Evolutionary conservation across 2,888 invertebrate species (phyloP), one percentile per base, ranked within the genome.

Genomic region (Leptopilina syphax): DNA sequence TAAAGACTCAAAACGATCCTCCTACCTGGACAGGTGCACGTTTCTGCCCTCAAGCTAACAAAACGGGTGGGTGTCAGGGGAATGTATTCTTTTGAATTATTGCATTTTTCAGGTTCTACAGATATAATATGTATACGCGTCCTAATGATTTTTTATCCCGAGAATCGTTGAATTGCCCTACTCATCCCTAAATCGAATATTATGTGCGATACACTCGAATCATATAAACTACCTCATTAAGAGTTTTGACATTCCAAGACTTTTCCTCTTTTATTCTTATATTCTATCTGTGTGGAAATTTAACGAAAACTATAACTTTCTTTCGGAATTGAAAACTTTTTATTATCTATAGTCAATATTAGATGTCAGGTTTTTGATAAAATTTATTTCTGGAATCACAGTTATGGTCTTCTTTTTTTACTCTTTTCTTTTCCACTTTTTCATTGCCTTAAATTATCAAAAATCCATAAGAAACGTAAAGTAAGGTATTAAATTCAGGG

Each of bases 1-100:
- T 50, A 50, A 91, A 91, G 85, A 85, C 78, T 85, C 80, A 82
- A 84, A 83, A 83, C 83, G 84, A 85, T 87, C 87, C 86, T 84
- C 88, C 88, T 91, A 91, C 89, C 90, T 91, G 90, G 89, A 91
- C 91, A 91, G 91, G 91, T 91, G 91, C 90, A 85, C 86, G 83
- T 85, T 85, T 86, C 84, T 88, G 86, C 87, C 88, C 88, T 86
- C 84, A 78, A 87, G 87, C 87, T 81, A 79, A 44, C 44, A 12
- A 65, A 81, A 78, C 80, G 83, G 84, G 78, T 84, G 86, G 84
- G 86, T 89, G 89, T 90, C 90, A 88, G 89, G 84, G 89, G 84
- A 88, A 85, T 87, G 87, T 88, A 88, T 88, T 86, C 83, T 84
- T 44, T 85, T 87, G 90, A 90, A 86, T 90, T 90, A 90, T 90